Evolutionary conservation across 2,113 vertebrate genomes (phyloP).

Genomic region (Archocentrus centrarchus): DNA sequence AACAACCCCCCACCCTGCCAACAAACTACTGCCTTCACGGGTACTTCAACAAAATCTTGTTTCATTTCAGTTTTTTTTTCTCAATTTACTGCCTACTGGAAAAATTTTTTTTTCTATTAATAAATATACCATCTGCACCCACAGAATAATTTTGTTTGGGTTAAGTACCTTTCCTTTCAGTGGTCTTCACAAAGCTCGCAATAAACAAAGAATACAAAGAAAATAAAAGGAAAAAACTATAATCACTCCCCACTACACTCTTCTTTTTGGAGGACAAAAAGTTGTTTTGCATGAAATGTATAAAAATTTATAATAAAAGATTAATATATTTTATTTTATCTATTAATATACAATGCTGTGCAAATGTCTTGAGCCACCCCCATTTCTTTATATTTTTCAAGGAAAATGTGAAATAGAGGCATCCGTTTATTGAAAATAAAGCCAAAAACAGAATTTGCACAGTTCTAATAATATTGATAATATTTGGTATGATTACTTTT

Average conservation of each 20-base stretch:
- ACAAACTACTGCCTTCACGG: neutral
- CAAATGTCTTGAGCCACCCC: neutral
- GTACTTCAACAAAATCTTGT: neutral
- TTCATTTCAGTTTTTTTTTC: neutral
- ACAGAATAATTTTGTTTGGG: neutral
- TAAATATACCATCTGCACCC: neutral
- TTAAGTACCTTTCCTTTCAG: neutral
- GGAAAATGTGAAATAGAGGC: neutral
- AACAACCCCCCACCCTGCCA: too few relatives aligned
- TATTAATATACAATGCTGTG: neutral
- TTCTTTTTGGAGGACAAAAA: rapidly evolving
- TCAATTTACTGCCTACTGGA: neutral
- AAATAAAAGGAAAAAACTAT: neutral
- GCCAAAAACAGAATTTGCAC: neutral
- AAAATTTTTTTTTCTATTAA: neutral
- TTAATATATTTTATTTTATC: too few relatives aligned
- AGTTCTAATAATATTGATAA: neutral
- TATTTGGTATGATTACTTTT: neutral
- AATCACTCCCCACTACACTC: neutral
- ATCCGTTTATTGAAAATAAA: neutral
- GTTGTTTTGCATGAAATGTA: neutral
- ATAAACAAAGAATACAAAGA: neutral
- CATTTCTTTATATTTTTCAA: neutral
- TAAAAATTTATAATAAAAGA: neutral
- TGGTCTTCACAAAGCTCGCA: neutral